Conservation (phyloP, 2,797 vertebrate species). For the Tragopan temminckii region DNA sequence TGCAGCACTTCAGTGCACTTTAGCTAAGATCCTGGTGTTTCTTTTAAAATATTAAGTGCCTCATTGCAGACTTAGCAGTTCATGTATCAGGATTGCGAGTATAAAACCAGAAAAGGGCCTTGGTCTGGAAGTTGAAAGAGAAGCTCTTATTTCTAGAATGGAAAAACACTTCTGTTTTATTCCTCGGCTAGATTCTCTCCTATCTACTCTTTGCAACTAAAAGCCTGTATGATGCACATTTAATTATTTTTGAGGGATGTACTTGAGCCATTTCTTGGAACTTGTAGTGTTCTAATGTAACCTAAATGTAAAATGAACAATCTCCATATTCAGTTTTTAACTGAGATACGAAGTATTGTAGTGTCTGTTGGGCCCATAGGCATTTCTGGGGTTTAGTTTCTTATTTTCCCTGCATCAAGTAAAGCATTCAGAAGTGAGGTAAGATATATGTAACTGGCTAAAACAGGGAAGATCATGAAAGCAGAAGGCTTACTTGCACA, state of each 20-base stretch:
- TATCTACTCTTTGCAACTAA: not conserved
- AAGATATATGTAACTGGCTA: slow-evolving; percentile 18
- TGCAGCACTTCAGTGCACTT: not conserved
- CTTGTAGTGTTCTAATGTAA: not conserved
- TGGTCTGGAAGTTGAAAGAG: not conserved
- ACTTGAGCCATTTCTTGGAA: slow-evolving; percentile 4
- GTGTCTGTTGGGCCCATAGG: not conserved
- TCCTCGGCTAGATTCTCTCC: not conserved
- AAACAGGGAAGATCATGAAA: slow-evolving; percentile 34
- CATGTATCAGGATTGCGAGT: not conserved
- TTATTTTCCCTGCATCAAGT: not conserved
- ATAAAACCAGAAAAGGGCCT: not conserved
- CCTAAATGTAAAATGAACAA: not conserved
- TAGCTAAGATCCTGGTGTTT: not conserved
- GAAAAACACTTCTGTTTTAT: not conserved
- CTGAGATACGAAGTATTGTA: not conserved
- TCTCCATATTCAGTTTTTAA: not conserved
- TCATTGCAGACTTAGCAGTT: not conserved
- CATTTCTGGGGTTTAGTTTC: not conserved
- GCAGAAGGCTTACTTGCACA: slow-evolving; percentile 36
- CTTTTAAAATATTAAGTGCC: not conserved
- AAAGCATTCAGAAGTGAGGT: not conserved
- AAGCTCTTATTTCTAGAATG: not conserved
- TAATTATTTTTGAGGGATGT: not conserved
- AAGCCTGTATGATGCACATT: not conserved